Evolutionary conservation across 2,113 vertebrate species (phyloP).

Genomic region (Forbesichthys papilliferus): DNA sequence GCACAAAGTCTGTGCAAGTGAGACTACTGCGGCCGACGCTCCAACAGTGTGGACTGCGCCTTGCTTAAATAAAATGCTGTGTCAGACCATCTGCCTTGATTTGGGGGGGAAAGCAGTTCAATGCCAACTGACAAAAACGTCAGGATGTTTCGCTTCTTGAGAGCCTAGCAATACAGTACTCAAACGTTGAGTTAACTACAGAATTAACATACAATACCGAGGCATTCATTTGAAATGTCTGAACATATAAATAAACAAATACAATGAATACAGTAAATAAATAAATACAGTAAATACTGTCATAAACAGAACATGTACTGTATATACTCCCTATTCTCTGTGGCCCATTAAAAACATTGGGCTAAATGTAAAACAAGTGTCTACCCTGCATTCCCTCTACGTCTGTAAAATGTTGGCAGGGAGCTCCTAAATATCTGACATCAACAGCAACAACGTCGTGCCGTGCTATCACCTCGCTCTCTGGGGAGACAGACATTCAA

Average conservation of each 20-base stretch:
- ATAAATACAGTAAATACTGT: too few relatives aligned
- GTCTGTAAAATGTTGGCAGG: not conserved
- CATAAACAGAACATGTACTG: too few relatives aligned
- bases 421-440: not conserved
- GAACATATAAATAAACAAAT: too few relatives aligned
- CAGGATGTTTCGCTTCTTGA: slow-evolving; percentile 8
- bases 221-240: slow-evolving; percentile 2
- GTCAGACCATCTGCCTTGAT: not conserved
- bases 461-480: not conserved
- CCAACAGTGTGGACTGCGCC: not conserved
- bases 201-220: not conserved
- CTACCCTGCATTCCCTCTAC: too few relatives aligned
- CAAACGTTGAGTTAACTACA: not conserved
- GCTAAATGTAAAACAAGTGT: too few relatives aligned
- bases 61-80: too few relatives aligned
- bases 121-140: slow-evolving; percentile 21
- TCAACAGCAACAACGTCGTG: not conserved
- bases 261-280: too few relatives aligned
- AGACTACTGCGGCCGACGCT: not conserved
- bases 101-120: slow-evolving; percentile 3
- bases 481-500: not conserved
- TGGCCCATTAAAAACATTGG: too few relatives aligned
- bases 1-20: not conserved
- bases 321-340: too few relatives aligned
- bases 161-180: not conserved